Base-by-base conservation (phyloP, 2,113 vertebrate genomes). In the Thymallus thymallus region DNA sequence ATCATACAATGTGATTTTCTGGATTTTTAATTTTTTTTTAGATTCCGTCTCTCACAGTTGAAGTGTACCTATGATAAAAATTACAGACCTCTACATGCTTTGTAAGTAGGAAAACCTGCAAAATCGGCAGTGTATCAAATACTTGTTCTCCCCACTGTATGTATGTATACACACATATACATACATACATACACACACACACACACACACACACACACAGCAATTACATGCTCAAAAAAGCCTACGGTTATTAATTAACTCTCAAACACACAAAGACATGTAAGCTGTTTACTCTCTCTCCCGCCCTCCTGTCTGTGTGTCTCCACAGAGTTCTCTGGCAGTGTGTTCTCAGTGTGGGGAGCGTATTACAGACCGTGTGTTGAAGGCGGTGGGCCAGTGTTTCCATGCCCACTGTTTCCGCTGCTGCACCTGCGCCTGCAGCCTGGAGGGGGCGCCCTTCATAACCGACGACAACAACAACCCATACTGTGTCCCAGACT, bases 401-500 rank as follows among this genome's bases (percentile, higher is more conserved):
- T 94, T 93, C 88, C 93, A 94, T 29, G 85, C 93, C 68, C 88
- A 92, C 9, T 94, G 93, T 85, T 94, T 94, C 91, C 88, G 90
- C 74, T 94, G 93, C 82, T 90, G 83, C 86, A 90, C 88, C 82
- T 94, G 93, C 79, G 86, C 87, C 81, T 93, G 92, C 74, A 73
- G 84, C 75, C 92, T 94, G 26, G 93, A 94, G 88, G 93, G 93
- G 67, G 90, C 91, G 70, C 96, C 97, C 48, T 99, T 99, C 77
- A 99, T 99, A 30, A 96, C 97, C 55, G 97, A 98, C 78, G 94
- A 97, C 84, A 89, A 93, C 81, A 98, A 96, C 90, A 93, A 93
- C 83, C 95, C 97, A 10, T 97, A 96, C 88, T 99, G 97, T 41
- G 97, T 99, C 76, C 91, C 93, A 60, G 97, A 99, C 87, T 99